Evolutionary conservation across 2,797 vertebrate genomes (phyloP), one percentile per base, ranked within the genome.

Genomic region (Sebastes baramenuke): DNA sequence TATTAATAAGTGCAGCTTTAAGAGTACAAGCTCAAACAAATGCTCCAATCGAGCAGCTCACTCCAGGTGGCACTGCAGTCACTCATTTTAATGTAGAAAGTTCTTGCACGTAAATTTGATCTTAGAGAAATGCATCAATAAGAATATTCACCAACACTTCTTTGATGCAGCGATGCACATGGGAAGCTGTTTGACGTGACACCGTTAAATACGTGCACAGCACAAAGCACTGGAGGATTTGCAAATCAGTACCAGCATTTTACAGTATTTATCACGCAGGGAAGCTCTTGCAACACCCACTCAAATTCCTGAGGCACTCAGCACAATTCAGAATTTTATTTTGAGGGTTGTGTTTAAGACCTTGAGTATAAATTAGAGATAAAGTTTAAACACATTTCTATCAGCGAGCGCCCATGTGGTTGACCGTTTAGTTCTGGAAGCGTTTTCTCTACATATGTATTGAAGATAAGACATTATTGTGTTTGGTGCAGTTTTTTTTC

Each of bases 61-160:
- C 49, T 52, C 8, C 49, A 52, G 49, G 49, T 52, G 20, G 49
- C 20, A 52, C 49, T 52, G 49, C 14, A 52, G 20, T 52, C 20
- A 20, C 46, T 46, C 42, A 8, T 18, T 46, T 18, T 46, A 46
- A 52, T n/a, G 0, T 49, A 20, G 0, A 52, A n/a, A n/a, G 8
- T 52, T n/a, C 8, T 20, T 52, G 20, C 20, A n/a, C 18, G 20
- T 52, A 52, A 52, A n/a, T 52, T 52, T 20, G 18, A 52, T 20
- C 49, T 52, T 8, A 49, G 16, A 49, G 49, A 52, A 52, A 1
- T 52, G 8, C 49, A 52, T 52, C 49, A 52, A 9, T 52, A 52
- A 52, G 49, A 52, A n/a, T 52, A 52, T 14, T 52, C 8, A 46
- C 42, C 38, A 9, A 18, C 46, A 49, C 46, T 49, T 49, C 46